phyloP scores from a whole-genome alignment of 2,113 vertebrate genomes.

The Castor canadensis region DNA sequence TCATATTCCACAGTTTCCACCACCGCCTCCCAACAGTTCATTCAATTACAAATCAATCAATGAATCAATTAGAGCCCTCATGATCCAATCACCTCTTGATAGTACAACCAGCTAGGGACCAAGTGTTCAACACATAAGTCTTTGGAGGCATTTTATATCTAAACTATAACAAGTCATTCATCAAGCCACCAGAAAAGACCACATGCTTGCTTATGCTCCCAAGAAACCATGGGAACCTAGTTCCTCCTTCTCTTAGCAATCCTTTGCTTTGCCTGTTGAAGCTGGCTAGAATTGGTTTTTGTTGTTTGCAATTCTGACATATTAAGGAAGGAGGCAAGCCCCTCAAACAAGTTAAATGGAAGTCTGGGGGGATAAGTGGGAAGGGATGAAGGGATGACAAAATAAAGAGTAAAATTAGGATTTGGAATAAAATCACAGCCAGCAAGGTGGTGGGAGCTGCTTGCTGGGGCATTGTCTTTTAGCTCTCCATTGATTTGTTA shows the following conservation, averaged over 20 bases:
- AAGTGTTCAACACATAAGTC: neutral
- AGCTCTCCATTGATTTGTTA: neutral
- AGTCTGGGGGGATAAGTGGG: neutral
- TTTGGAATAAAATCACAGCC: neutral
- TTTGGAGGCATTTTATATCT: too few relatives aligned
- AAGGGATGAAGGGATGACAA: neutral
- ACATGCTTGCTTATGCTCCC: neutral
- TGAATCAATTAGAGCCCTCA: neutral
- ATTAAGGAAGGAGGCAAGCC: neutral
- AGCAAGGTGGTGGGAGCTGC: neutral
- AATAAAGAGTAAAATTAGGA: neutral
- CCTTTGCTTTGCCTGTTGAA: neutral
- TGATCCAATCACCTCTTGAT: neutral
- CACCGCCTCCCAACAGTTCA: neutral
- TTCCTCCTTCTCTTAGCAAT: neutral
- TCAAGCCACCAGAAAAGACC: neutral
- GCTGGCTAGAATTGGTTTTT: neutral
- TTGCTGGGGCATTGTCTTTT: neutral
- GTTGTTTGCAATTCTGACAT: neutral
- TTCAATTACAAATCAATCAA: neutral
- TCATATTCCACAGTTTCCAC: rapidly evolving
- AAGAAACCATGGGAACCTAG: neutral
- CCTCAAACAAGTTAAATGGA: neutral
- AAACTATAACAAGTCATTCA: neutral
- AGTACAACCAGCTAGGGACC: rapidly evolving